These are phyloP conservation scores for Spilosoma lubricipeda DNA, from an alignment of 2,888 invertebrate genomes.

Conservation along the genomic window DNA sequence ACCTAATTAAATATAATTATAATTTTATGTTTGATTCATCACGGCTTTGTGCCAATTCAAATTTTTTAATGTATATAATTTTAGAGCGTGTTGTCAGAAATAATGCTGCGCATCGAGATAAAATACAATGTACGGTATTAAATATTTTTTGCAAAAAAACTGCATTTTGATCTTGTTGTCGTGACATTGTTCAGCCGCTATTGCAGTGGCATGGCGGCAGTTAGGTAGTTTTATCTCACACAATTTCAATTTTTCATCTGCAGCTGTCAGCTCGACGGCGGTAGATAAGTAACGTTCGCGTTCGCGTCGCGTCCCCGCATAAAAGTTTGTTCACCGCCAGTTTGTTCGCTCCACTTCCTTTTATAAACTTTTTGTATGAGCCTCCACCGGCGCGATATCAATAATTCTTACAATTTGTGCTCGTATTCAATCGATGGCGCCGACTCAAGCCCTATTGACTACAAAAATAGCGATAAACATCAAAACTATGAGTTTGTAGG, in stretches of 20 bases:
- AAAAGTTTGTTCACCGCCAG: slow-evolving; percentile 82
- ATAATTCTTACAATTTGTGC: slow-evolving; percentile 81
- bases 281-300: slow-evolving; percentile 83
- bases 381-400: slow-evolving; percentile 73
- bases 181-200: slow-evolving; percentile 77
- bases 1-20: too few species aligned
- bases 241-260: slow-evolving; percentile 87
- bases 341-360: slow-evolving; percentile 84
- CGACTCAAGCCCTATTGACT: slow-evolving; percentile 55
- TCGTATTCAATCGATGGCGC: slow-evolving; percentile 65
- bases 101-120: neutral
- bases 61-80: neutral
- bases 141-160: neutral
- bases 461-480: slow-evolving; percentile 53
- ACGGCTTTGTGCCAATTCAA: neutral
- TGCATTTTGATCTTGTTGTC: slow-evolving; percentile 55
- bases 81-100: neutral
- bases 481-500: slow-evolving; percentile 45
- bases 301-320: slow-evolving; percentile 76
- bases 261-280: slow-evolving; percentile 83
- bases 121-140: neutral
- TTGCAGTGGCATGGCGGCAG: slow-evolving; percentile 67
- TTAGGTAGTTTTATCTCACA: slow-evolving; percentile 86
- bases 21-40: too few species aligned
- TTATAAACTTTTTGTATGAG: slow-evolving; percentile 83